A percentile compares a stretch with the other conserved stretches of the same genome.
Evolutionary conservation across 2,113 vertebrate genomes (phyloP).

Genomic region (Ptyas mucosa): DNA sequence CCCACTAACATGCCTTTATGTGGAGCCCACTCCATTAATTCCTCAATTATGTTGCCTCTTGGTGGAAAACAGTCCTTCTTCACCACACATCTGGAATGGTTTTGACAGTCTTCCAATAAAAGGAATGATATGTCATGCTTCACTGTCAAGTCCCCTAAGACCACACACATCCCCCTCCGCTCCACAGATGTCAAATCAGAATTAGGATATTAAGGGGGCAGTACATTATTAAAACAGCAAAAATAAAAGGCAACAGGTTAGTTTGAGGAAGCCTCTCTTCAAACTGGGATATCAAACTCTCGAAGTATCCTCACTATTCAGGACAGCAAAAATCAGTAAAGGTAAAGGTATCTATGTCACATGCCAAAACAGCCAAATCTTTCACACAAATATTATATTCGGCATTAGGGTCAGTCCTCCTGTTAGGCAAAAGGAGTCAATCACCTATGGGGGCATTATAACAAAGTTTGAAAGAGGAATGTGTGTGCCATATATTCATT

Average conservation of each 20-base stretch:
- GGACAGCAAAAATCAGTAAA: background rate
- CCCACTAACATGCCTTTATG: background rate
- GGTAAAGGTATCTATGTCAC: background rate
- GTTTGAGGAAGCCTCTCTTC: background rate
- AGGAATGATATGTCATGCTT: constrained; percentile 9
- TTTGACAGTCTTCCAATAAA: constrained; percentile 24
- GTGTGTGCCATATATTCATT: background rate
- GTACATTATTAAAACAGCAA: background rate
- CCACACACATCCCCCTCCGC: background rate
- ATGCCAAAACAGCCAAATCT: background rate
- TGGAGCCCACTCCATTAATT: background rate
- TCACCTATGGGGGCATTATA: background rate
- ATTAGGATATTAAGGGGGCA: background rate
- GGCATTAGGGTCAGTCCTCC: background rate
- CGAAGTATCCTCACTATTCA: background rate
- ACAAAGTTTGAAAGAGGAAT: background rate
- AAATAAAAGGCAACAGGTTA: background rate
- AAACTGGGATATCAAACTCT: background rate
- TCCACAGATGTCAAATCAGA: background rate
- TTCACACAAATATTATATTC: background rate
- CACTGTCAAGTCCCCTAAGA: background rate
- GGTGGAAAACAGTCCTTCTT: background rate
- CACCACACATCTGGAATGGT: constrained; percentile 8
- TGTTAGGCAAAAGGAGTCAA: background rate
- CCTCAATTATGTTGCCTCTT: background rate